Base-by-base conservation (phyloP, 2,888 invertebrate species). In the Physocephala rufipes region DNA sequence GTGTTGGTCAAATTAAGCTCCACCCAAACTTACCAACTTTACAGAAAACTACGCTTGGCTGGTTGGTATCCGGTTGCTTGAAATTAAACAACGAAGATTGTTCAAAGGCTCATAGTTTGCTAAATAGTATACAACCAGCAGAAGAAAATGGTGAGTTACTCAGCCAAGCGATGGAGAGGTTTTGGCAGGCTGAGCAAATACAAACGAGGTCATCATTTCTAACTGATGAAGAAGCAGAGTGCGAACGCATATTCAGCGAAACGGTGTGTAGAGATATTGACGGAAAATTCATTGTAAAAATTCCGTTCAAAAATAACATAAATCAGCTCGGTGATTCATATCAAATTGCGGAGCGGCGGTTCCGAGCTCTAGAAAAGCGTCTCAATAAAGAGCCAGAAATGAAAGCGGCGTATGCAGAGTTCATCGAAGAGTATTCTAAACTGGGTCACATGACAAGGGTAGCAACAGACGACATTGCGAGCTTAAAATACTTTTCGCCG, bases 221-320 rank as follows among this genome's bases (percentile, higher is more conserved):
- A 21, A 64, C 55, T 45, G 70, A 63, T 26, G 64, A 64, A 61
- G 63, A 70, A 63, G 53, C 5, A 65, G 65, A 65, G 49, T 70
- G 65, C 24, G 49, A 64, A 26, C 69, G 69, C 4, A 19, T 62
- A 62, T 69, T 69, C 49, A 47, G 16, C 15, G 69, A 69, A 19
- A 69, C 19, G 15, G 51, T 69, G 12, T 28, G 30, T 3, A 69
- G 69, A 69, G 61, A 51, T 19, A 30, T 36, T n/a, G 13, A 24
- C 51, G 65, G 68, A 3, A 45, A 62, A 16, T 71, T 73, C 43
- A 36, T 71, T 1, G 21, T 55, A 0, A 74, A 61, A 61, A 70
- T 74, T 51, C 70, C 67, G 16, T 70, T 71, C 16, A 73, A 71
- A 61, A n/a, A 47, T 12, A 58, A 36, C 24, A 69, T 69, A 2